phyloP scores from a whole-genome alignment of 2,113 vertebrate species.

The Prunella himalayana region DNA sequence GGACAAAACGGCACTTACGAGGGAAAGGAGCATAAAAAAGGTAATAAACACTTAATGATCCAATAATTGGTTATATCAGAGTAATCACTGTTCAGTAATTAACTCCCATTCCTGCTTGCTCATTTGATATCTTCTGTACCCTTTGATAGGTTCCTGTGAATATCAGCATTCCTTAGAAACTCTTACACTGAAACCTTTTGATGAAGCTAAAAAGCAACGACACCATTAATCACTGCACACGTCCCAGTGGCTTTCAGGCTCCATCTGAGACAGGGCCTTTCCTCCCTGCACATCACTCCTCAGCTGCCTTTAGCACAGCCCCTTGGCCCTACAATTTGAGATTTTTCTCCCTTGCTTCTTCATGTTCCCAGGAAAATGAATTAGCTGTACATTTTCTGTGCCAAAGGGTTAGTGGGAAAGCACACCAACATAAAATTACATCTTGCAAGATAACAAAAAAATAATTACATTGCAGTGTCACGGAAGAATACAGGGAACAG shows the following conservation, averaged over 20 bases:
- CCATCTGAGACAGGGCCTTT: neutral
- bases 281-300: neutral
- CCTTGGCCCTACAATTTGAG: neutral
- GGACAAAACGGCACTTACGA: slow-evolving; percentile 72
- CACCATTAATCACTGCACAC: slow-evolving; percentile 44
- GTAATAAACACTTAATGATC: slow-evolving; percentile 84
- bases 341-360: neutral
- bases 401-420: slow-evolving; percentile 17
- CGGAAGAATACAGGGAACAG: slow-evolving; percentile 54
- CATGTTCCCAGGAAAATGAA: neutral
- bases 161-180: slow-evolving; percentile 67
- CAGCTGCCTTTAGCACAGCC: neutral
- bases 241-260: slow-evolving; percentile 25
- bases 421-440: neutral
- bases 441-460: slow-evolving; percentile 57
- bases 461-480: slow-evolving; percentile 46
- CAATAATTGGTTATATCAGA: slow-evolving; percentile 82
- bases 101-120: slow-evolving; percentile 72
- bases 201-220: slow-evolving; percentile 54
- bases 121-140: slow-evolving; percentile 66
- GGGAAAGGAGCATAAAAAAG: slow-evolving; percentile 73
- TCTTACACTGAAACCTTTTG: slow-evolving; percentile 61
- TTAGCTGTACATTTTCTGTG: neutral
- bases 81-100: slow-evolving; percentile 81
- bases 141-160: slow-evolving; percentile 71